These are phyloP conservation scores for Teinopalpus imperialis DNA, from an alignment of 2,888 invertebrate genomes.

Conservation along the genomic window DNA sequence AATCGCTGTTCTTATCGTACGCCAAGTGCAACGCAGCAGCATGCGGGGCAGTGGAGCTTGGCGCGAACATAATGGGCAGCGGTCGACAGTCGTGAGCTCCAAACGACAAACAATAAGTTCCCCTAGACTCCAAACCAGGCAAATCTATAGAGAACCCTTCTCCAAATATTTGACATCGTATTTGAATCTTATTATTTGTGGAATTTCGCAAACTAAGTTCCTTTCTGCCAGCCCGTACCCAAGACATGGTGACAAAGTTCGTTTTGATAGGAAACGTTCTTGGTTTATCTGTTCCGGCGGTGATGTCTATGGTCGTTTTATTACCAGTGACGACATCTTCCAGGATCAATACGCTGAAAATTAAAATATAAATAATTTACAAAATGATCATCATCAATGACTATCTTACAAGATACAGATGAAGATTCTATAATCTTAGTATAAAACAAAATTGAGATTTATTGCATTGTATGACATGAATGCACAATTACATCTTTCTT, in stretches of 20 bases:
- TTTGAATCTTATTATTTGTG: conserved; percentile 54
- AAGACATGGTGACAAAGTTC: conserved; percentile 55
- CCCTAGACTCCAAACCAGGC: conserved; percentile 54
- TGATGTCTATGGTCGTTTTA: conserved; percentile 48
- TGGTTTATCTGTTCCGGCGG: conserved; percentile 51
- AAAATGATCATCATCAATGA: too few relatives aligned
- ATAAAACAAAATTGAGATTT: too few relatives aligned
- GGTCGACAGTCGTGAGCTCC: conserved; percentile 57
- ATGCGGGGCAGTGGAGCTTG: conserved; percentile 47
- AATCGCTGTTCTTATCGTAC: conserved; percentile 58
- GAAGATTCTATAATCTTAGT: too few relatives aligned
- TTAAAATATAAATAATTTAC: too few relatives aligned
- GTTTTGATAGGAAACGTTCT: conserved; percentile 67
- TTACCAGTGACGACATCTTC: conserved; percentile 54
- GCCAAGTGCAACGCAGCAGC: conserved; percentile 55
- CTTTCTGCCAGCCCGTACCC: conserved; percentile 61
- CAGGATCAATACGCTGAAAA: conserved; percentile 55
- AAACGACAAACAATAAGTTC: conserved; percentile 54
- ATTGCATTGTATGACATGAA: too few relatives aligned
- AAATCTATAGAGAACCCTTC: conserved; percentile 66
- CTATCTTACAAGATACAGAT: too few relatives aligned
- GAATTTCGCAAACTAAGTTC: conserved; percentile 67
- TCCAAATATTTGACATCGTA: conserved; percentile 61
- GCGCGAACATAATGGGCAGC: conserved; percentile 56
- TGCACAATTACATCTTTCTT: too few relatives aligned